These are phyloP conservation scores for Notocelia uddmanniana DNA, from an alignment of 2,888 invertebrate genomes.

Conservation along the genomic window DNA sequence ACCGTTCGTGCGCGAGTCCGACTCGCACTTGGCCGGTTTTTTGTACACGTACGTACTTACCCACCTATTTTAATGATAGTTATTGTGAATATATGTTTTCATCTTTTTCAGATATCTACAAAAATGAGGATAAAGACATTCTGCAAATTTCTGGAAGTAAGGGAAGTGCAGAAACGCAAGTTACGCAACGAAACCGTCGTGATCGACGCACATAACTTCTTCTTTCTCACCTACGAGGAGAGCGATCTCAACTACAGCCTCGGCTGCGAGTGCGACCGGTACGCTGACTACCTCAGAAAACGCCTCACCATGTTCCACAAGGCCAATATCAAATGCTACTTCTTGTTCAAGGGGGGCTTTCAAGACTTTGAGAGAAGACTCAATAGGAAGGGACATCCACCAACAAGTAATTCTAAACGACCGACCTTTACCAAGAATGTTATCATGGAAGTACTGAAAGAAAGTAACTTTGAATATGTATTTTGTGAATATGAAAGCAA, in stretches of 20 bases:
- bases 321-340: constrained; percentile 36
- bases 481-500: constrained; percentile 32
- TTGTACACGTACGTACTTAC: too few species aligned
- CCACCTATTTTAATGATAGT: too few species aligned
- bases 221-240: constrained; percentile 18
- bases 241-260: constrained; percentile 16
- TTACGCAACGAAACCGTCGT: constrained; percentile 28
- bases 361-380: not conserved
- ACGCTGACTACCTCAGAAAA: constrained; percentile 25
- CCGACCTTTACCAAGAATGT: constrained; percentile 25
- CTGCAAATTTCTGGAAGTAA: not conserved
- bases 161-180: not conserved
- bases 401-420: not conserved
- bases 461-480: constrained; percentile 17
- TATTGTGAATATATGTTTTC: not conserved
- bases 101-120: not conserved
- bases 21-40: too few species aligned
- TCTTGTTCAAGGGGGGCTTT: constrained; percentile 39
- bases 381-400: constrained; percentile 3
- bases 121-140: constrained; percentile 23
- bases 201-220: constrained; percentile 36
- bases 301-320: constrained; percentile 30
- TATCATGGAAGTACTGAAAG: constrained; percentile 25
- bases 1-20: too few species aligned
- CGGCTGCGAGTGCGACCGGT: constrained; percentile 38